Evolutionary conservation across 1,140 invertebrate genomes (phyloP).

Genomic region (Venustaconcha ellipsiformis): DNA sequence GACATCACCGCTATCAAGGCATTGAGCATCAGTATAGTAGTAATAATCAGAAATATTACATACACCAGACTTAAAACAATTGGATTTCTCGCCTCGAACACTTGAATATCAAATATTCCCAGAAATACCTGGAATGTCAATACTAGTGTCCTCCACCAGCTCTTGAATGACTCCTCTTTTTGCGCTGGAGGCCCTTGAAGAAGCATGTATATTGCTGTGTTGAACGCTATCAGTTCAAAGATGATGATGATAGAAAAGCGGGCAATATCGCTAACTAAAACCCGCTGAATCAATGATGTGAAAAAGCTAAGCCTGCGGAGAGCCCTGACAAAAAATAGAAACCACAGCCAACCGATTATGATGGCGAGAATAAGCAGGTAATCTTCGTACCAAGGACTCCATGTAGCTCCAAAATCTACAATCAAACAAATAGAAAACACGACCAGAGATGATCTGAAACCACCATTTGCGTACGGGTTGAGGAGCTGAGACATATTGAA

Average conservation of each 20-base stretch:
- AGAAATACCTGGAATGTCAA: slow-evolving; percentile 52
- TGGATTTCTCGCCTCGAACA: slow-evolving; percentile 38
- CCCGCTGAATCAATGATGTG: slow-evolving; percentile 40
- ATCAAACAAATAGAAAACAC: slow-evolving; percentile 38
- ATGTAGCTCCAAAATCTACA: slow-evolving; percentile 27
- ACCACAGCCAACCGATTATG: slow-evolving; percentile 43
- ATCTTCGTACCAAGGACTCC: neutral
- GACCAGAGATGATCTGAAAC: slow-evolving; percentile 36
- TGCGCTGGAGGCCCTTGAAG: neutral
- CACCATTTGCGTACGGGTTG: slow-evolving; percentile 21
- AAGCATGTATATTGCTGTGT: slow-evolving; percentile 43
- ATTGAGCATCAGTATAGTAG: slow-evolving; percentile 54
- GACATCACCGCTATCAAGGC: slow-evolving; percentile 59
- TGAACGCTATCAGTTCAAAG: slow-evolving; percentile 46
- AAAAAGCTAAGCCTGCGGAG: slow-evolving; percentile 41
- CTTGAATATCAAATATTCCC: slow-evolving; percentile 41
- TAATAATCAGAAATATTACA: slow-evolving; percentile 44
- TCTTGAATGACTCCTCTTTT: neutral
- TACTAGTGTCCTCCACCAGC: too few species aligned
- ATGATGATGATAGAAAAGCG: slow-evolving; percentile 38
- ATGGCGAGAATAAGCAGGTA: slow-evolving; percentile 33
- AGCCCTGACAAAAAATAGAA: slow-evolving; percentile 38
- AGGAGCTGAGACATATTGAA: slow-evolving; percentile 2
- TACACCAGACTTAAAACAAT: slow-evolving; percentile 40
- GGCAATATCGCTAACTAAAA: slow-evolving; percentile 40